Evolutionary conservation across 2,888 invertebrate genomes (phyloP), one percentile per base, ranked within the genome.

Genomic region (Pyrocoelia pectoralis): DNA sequence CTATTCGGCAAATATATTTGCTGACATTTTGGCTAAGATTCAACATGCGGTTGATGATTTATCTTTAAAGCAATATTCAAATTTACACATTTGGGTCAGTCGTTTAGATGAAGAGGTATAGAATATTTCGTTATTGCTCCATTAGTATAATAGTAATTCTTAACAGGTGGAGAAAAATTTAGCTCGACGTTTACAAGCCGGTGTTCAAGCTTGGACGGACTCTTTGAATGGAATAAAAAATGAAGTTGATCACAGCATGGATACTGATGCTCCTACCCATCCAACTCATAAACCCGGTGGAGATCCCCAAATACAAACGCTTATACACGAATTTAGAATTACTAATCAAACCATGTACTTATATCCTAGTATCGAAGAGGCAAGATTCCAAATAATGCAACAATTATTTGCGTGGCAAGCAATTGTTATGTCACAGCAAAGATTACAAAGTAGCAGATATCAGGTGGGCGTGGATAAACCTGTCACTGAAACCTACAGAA

Each of bases 331-430:
- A 83, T 94, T 98, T 41, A 88, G 97, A 71, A 97, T 97, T 74
- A 98, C 98, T 0, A 98, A 99, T 83, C 98, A 99, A 84, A 95
- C 97, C 73, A 97, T 99, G 93, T 98, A 97, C 82, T 83, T 95
- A 69, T 95, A 92, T 84, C 98, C 98, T 3, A 95, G 97, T 29
- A 90, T 98, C 61, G 98, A 98, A 79, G 97, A 98, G 78, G 97
- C 97, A 2, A 88, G 97, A 51, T 95, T 95, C 81, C 95, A 96
- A 81, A 92, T 99, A 66, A 93, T 98, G 91, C 93, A 97, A 70
- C 98, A 99, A 79, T 85, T 99, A 78, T 98, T 98, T 83, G 95
- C 96, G 1, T 99, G 98, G 98, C 95, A 99, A 81, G 97, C 97
- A 0, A 93, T 99, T 71, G 94, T 99, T 56, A 95, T 97, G 33